A percentile compares a stretch with the other conserved stretches of the same genome.
Evolutionary conservation across 2,113 vertebrate species (phyloP).

Genomic region (Caracal caracal): DNA sequence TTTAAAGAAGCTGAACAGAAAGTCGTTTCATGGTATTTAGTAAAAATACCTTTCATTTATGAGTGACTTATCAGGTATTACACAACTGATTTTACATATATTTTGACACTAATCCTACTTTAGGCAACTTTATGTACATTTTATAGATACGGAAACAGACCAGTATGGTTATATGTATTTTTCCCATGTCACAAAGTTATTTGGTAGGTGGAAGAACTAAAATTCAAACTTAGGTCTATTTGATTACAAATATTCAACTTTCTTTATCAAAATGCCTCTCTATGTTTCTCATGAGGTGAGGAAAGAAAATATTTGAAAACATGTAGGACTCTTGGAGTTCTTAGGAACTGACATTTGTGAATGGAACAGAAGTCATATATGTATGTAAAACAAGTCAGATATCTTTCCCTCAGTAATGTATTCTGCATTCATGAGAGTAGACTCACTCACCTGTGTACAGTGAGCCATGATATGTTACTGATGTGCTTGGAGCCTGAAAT

Average conservation of each 20-base stretch:
- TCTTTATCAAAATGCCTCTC: not conserved
- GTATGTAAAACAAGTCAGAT: not conserved
- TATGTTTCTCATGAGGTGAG: not conserved
- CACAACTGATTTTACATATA: not conserved
- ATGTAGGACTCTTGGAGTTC: not conserved
- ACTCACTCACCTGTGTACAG: not conserved
- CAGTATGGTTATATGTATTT: not conserved
- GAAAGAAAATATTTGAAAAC: not conserved
- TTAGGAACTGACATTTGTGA: not conserved
- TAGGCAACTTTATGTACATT: not conserved
- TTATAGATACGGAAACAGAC: not conserved
- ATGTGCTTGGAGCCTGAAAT: accelerated
- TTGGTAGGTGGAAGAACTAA: not conserved
- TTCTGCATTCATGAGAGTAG: not conserved
- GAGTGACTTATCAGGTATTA: not conserved
- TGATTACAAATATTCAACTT: not conserved
- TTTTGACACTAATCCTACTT: not conserved
- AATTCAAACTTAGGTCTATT: not conserved
- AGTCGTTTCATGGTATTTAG: not conserved
- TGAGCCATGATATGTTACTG: not conserved
- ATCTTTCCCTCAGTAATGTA: not conserved
- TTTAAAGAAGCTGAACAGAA: not conserved
- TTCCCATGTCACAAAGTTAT: not conserved
- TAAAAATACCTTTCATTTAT: not conserved
- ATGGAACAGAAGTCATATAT: not conserved